phyloP scores from a whole-genome alignment of 2,113 vertebrate species.

The Periophthalmodon schlosseri region DNA sequence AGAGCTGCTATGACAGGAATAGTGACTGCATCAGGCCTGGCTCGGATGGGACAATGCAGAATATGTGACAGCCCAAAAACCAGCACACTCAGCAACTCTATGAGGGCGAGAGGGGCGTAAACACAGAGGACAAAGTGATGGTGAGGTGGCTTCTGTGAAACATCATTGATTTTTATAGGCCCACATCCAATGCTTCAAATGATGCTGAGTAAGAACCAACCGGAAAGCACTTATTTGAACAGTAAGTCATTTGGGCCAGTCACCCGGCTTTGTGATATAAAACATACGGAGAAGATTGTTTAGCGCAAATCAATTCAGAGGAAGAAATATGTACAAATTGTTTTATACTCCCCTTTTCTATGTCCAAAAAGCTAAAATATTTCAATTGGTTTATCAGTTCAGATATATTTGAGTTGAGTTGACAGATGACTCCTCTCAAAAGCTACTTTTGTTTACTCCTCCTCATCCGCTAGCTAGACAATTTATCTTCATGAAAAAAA shows the following conservation, averaged over 20 bases:
- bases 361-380: slow-evolving; percentile 14
- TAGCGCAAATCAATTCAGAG: background rate
- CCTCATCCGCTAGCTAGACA: slow-evolving; percentile 20
- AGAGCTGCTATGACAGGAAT: slow-evolving; percentile 35
- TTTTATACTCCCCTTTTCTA: background rate
- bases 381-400: slow-evolving; percentile 42
- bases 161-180: slow-evolving; percentile 30
- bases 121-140: slow-evolving; percentile 27
- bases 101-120: slow-evolving; percentile 28
- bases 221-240: slow-evolving; percentile 12
- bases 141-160: slow-evolving; percentile 43
- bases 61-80: slow-evolving; percentile 25
- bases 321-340: background rate
- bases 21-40: slow-evolving; percentile 23
- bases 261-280: background rate
- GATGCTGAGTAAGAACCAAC: slow-evolving; percentile 45
- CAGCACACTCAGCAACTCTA: slow-evolving; percentile 40
- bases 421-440: slow-evolving; percentile 39
- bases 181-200: slow-evolving; percentile 37
- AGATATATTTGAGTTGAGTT: slow-evolving; percentile 13
- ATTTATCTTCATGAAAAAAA: slow-evolving; percentile 51
- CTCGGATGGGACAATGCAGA: slow-evolving; percentile 46
- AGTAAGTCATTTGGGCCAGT: background rate
- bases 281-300: background rate
- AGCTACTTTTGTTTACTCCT: slow-evolving; percentile 24